Base-by-base conservation (phyloP, 1,140 invertebrate genomes). In the Atopsyche davidsoni region DNA sequence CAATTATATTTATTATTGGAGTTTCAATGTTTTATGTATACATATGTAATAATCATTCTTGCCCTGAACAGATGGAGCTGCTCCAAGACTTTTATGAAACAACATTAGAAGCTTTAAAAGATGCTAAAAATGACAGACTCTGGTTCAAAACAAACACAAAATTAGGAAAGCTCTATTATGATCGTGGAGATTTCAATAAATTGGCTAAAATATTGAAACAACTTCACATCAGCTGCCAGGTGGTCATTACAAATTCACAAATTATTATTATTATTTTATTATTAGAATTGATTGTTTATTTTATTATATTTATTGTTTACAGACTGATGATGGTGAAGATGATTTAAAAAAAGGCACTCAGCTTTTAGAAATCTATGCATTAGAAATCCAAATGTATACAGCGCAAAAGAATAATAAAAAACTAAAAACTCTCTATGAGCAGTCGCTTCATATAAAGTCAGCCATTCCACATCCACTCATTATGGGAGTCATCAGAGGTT, bases 141-240 rank as follows among this genome's bases (percentile, higher is more conserved):
- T 99, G 97, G 97, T 99, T 99, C 69, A 99, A 99, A 76, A 99
- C 97, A 4, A 99, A 99, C 66, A 98, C 95, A 2, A 99, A 99
- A 76, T 71, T 99, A 55, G 97, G 95, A 17, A 99, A 99, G 70
- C 71, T 99, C 4, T 99, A 99, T 70, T 98, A 95, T 69, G 97
- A 99, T 72, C 76, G 94, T 46, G 89, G 83, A 36, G 96, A 99
- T 68, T 99, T 89, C 63, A 87, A 84, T 39, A 96, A 96, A 75
- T 70, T 99, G 59, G 86, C 93, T 34, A 95, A 93, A 74, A 98
- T 99, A 66, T 73, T 99, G 31, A 98, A 98, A 72, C 95, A 99
- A 68, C 72, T 99, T 34, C 95, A 98, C 69, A 86, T 90, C 61
- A 98, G 94, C 44, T 99, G 96, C 74, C 93, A 95, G 78, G 87